Percentiles rank a stretch among this genome's conserved stretches.
These are phyloP conservation scores for Perca schrenkii DNA, from an alignment of 2,113 vertebrate species.

Conservation along the genomic window DNA sequence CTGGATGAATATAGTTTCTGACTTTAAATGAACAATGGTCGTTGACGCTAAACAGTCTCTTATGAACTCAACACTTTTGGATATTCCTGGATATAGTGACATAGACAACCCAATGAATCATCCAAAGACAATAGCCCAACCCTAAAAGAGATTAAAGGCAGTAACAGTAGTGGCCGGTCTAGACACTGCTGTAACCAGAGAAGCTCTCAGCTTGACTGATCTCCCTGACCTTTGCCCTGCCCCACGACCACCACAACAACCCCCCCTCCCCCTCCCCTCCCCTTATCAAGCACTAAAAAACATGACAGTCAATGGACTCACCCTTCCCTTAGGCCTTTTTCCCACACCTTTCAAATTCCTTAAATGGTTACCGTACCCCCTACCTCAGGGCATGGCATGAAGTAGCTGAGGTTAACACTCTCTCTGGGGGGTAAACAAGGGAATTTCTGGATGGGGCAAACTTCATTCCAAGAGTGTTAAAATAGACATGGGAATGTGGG, in stretches of 20 bases:
- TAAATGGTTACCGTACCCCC: conserved; percentile 39
- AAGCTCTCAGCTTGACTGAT: conserved; percentile 2
- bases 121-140: neutral
- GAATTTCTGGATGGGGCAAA: conserved; percentile 36
- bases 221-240: conserved; percentile 49
- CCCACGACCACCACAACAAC: conserved; percentile 1
- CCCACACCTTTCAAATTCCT: conserved; percentile 66
- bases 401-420: conserved; percentile 31
- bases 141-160: conserved; percentile 1
- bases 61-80: neutral
- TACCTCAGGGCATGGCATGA: conserved; percentile 18
- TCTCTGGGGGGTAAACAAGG: conserved; percentile 48
- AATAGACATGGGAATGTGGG: conserved; percentile 45
- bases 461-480: conserved; percentile 27
- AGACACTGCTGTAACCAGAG: conserved; percentile 49
- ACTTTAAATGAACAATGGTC: neutral
- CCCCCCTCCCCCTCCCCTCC: neutral
- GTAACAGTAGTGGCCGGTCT: conserved; percentile 22
- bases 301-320: conserved; percentile 21
- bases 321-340: conserved; percentile 45
- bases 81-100: neutral
- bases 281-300: conserved; percentile 15
- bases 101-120: too few relatives aligned
- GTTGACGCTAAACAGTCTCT: neutral
- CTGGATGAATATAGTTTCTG: neutral